Evolutionary conservation across 1,140 invertebrate genomes (phyloP).

Genomic region (Drosophila arawakana): DNA sequence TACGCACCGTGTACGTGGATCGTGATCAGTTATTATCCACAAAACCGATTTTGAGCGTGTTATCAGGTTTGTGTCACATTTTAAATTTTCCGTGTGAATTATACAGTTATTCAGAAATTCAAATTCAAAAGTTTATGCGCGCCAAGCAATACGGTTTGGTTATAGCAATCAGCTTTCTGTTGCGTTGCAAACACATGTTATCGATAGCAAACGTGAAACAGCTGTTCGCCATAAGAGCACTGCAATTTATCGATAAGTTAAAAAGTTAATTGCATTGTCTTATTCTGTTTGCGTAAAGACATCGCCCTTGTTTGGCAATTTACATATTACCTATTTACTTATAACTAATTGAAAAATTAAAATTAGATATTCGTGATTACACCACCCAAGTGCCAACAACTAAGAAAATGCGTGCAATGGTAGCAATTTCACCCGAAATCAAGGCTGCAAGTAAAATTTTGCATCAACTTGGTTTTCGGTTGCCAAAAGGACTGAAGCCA

Average conservation of each 20-base stretch:
- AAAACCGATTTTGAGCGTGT: constrained; percentile 71
- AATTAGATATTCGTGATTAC: constrained; percentile 49
- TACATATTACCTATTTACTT: background rate
- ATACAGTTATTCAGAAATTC: constrained; percentile 8
- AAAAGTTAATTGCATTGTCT: no score
- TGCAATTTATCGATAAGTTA: background rate
- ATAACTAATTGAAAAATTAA: constrained; percentile 24
- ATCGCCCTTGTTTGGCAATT: background rate
- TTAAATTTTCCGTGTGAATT: background rate
- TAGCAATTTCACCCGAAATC: constrained; percentile 60
- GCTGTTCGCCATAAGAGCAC: constrained; percentile 13
- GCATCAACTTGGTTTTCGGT: constrained; percentile 85
- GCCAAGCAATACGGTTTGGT: background rate
- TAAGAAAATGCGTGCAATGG: constrained; percentile 50
- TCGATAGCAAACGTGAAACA: constrained; percentile 10
- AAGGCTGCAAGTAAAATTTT: constrained; percentile 65
- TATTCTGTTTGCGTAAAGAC: background rate
- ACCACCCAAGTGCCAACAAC: constrained; percentile 65
- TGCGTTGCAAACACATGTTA: constrained; percentile 4
- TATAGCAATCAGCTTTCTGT: constrained; percentile 36
- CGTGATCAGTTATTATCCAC: constrained; percentile 71
- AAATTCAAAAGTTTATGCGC: constrained; percentile 30
- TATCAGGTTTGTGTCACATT: constrained; percentile 60
- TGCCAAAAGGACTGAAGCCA: constrained; percentile 89
- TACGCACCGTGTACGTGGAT: constrained; percentile 63